phyloP scores from a whole-genome alignment of 2,113 vertebrate genomes.

The Anoura caudifer region DNA sequence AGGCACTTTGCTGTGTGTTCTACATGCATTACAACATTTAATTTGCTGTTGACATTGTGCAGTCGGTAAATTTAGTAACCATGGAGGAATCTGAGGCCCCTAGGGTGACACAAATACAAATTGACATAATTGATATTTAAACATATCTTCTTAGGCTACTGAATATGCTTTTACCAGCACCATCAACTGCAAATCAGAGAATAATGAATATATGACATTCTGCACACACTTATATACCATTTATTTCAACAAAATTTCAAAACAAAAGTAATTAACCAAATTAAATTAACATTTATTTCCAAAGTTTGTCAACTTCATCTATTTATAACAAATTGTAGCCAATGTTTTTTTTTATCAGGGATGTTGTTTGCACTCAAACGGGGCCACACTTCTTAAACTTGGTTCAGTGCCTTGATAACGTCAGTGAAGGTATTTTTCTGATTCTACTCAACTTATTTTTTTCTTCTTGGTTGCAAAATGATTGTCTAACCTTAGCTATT shows the following conservation, averaged over 20 bases:
- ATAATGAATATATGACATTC: neutral
- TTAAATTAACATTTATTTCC: neutral
- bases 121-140: neutral
- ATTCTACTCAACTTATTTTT: neutral
- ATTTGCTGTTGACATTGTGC: neutral
- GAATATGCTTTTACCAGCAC: neutral
- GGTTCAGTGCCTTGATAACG: neutral
- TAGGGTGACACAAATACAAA: neutral
- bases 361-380: neutral
- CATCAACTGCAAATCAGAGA: neutral
- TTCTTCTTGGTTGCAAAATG: neutral
- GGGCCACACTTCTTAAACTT: neutral
- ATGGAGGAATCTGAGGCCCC: fast-evolving
- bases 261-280: neutral
- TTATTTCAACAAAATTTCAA: neutral
- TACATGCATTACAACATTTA: neutral
- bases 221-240: neutral
- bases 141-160: neutral
- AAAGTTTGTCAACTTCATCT: neutral
- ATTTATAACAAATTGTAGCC: neutral
- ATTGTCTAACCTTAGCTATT: neutral
- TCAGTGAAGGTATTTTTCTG: neutral
- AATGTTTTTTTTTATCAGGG: neutral
- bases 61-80: neutral
- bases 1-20: neutral